Evolutionary conservation across 2,888 invertebrate species (phyloP).

Genomic region (Athrips mouffetella): DNA sequence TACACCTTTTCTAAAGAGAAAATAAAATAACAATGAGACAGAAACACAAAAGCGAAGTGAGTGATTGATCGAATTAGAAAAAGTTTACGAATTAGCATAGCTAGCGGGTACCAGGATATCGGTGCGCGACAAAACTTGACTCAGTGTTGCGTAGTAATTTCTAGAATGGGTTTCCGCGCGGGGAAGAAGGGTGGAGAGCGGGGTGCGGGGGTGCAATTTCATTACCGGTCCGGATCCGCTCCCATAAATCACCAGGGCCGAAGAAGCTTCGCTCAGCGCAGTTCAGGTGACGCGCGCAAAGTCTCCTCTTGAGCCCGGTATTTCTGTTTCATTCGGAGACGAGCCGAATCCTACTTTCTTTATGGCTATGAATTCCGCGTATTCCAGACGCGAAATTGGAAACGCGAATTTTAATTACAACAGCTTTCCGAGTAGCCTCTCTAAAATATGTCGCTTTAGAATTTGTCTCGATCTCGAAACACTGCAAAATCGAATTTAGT

Average conservation of each 20-base stretch:
- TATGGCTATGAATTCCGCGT: constrained; percentile 67
- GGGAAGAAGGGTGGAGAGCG: constrained; percentile 45
- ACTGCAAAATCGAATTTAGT: neutral
- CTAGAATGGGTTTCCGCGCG: constrained; percentile 68
- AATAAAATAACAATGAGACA: constrained; percentile 19
- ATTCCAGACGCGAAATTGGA: constrained; percentile 48
- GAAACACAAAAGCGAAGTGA: constrained; percentile 27
- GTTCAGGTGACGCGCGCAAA: constrained; percentile 78
- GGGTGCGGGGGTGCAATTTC: constrained; percentile 77
- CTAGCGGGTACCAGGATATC: constrained; percentile 30
- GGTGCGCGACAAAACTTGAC: constrained; percentile 52
- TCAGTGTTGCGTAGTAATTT: constrained; percentile 75
- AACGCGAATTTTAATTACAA: constrained; percentile 65
- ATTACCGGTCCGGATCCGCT: constrained; percentile 78
- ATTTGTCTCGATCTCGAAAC: neutral
- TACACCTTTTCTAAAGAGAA: constrained; percentile 34
- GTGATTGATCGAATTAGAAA: constrained; percentile 51
- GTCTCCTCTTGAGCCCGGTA: constrained; percentile 66
- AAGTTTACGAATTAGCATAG: constrained; percentile 43
- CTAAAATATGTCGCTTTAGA: constrained; percentile 3
- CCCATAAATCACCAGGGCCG: constrained; percentile 78
- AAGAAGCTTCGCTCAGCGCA: constrained; percentile 73
- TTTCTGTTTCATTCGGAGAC: constrained; percentile 64
- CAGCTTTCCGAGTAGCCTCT: constrained; percentile 32
- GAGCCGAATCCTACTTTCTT: constrained; percentile 67